Evolutionary conservation across 1,140 invertebrate species (phyloP).

Genomic region (Drosophila arawakana): DNA sequence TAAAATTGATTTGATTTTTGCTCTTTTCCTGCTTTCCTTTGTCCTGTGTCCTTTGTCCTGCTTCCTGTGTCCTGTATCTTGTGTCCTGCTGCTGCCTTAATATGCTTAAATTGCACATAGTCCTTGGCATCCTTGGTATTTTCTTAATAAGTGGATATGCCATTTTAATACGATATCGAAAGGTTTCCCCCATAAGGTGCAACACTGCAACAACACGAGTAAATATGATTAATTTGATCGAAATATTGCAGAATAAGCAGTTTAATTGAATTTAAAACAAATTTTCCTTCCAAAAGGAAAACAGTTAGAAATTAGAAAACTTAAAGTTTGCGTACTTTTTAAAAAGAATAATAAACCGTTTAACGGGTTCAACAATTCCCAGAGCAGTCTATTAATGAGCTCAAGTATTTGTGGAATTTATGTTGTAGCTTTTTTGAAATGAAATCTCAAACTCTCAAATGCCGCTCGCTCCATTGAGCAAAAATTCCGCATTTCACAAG

Average conservation of each 20-base stretch:
- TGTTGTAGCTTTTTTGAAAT: conserved; percentile 7
- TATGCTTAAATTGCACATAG: conserved; percentile 68
- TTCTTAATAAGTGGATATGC: conserved; percentile 62
- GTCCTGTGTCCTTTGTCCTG: conserved; percentile 15
- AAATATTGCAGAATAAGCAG: not conserved
- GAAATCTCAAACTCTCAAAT: not conserved
- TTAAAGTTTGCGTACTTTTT: too few relatives aligned
- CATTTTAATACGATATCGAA: conserved; percentile 59
- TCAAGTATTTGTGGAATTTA: conserved; percentile 8
- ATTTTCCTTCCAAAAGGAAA: too few relatives aligned
- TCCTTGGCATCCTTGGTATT: conserved; percentile 51
- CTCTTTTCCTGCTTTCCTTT: conserved; percentile 50
- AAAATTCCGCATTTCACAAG: conserved; percentile 20
- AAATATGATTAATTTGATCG: not conserved
- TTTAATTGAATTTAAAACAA: not conserved
- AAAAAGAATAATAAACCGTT: not conserved
- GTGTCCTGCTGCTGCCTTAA: conserved; percentile 27
- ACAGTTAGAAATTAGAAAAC: too few relatives aligned
- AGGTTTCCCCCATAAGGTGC: conserved; percentile 12
- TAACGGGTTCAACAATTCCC: not conserved
- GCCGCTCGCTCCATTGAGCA: not conserved
- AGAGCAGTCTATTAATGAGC: conserved; percentile 1
- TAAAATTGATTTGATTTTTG: conserved; percentile 83
- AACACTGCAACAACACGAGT: not conserved
- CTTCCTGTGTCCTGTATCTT: not conserved